Evolutionary conservation across 2,888 invertebrate genomes (phyloP).

Genomic region (Meandrusa payeni): DNA sequence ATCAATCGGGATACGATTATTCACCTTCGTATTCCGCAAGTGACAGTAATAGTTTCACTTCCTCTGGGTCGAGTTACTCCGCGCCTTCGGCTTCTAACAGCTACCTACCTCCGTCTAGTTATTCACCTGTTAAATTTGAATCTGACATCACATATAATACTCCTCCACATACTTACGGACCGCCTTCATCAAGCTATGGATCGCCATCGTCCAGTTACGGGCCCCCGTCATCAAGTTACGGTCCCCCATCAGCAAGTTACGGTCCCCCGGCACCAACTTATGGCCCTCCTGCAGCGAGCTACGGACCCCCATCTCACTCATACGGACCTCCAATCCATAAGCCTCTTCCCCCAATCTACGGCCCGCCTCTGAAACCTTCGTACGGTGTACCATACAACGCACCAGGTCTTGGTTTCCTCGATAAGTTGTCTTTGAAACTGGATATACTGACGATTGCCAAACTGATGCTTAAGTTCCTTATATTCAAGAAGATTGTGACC

Average conservation of each 20-base stretch:
- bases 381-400: slow-evolving; percentile 81
- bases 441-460: slow-evolving; percentile 87
- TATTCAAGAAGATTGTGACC: slow-evolving; percentile 91
- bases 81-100: slow-evolving; percentile 38
- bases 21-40: slow-evolving; percentile 59
- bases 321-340: slow-evolving; percentile 63
- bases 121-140: slow-evolving; percentile 52
- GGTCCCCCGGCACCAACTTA: slow-evolving; percentile 64
- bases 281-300: slow-evolving; percentile 60
- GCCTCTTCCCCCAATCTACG: slow-evolving; percentile 57
- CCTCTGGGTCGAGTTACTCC: slow-evolving; percentile 43
- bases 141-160: slow-evolving; percentile 57
- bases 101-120: slow-evolving; percentile 51
- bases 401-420: slow-evolving; percentile 77
- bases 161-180: slow-evolving; percentile 54
- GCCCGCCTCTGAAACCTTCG: slow-evolving; percentile 66
- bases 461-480: slow-evolving; percentile 86
- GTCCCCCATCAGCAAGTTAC: slow-evolving; percentile 58
- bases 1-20: slow-evolving; percentile 65
- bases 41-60: slow-evolving; percentile 47
- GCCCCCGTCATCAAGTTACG: slow-evolving; percentile 51
- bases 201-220: slow-evolving; percentile 54
- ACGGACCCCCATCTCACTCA: slow-evolving; percentile 62
- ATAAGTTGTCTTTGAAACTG: slow-evolving; percentile 85
- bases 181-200: slow-evolving; percentile 50